Percentiles rank a stretch among this genome's conserved stretches.
These are phyloP conservation scores for Anolis apletophallus DNA, from an alignment of 2,797 vertebrate species.

Conservation along the genomic window DNA sequence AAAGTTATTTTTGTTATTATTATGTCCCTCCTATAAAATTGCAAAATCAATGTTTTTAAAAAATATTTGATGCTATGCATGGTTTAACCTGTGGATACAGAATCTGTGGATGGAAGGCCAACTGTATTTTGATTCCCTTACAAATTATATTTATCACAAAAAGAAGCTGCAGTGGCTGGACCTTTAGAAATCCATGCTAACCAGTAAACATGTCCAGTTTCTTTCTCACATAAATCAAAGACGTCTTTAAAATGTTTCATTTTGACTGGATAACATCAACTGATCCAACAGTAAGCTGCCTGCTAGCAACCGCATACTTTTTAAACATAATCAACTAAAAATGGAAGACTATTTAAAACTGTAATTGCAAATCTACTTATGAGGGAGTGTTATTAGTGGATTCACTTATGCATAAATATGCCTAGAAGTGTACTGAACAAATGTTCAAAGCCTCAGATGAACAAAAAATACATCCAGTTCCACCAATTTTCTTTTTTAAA, in stretches of 20 bases:
- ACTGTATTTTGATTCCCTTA: neutral
- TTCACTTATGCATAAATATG: neutral
- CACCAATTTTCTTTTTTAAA: conserved; percentile 56
- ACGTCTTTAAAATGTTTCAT: neutral
- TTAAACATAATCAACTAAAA: neutral
- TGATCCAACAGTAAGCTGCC: neutral
- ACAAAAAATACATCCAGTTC: conserved; percentile 22
- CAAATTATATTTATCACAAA: neutral
- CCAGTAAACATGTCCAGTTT: neutral
- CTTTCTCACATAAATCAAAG: neutral
- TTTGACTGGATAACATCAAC: neutral
- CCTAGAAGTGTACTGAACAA: neutral
- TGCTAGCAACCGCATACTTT: neutral
- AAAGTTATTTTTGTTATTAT: too few relatives aligned
- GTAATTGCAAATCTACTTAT: neutral
- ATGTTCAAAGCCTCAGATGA: neutral
- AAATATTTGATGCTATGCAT: too few relatives aligned
- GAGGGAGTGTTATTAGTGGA: neutral
- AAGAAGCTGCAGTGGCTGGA: neutral
- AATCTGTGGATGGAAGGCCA: too few relatives aligned
- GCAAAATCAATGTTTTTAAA: too few relatives aligned
- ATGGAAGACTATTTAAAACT: neutral
- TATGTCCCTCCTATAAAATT: too few relatives aligned
- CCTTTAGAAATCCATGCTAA: neutral
- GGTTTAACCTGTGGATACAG: too few relatives aligned